Conservation (phyloP, 2,797 vertebrate species). For the Pseudomugil tenellus region DNA sequence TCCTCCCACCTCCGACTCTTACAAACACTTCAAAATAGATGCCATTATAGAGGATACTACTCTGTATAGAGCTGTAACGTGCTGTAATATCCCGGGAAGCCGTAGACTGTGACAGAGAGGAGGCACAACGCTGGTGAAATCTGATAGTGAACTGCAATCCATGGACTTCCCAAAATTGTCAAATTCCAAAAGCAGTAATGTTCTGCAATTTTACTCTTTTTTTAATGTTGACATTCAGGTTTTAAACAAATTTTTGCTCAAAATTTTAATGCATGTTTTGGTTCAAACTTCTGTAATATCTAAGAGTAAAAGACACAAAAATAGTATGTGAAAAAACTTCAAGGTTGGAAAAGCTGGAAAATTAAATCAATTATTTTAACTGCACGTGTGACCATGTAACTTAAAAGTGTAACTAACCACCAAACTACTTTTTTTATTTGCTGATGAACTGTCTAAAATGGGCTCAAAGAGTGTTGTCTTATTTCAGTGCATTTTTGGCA, state of each 20-base stretch:
- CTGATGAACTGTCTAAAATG: no score
- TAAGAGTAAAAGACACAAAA: no score
- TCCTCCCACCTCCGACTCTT: constrained; percentile 8
- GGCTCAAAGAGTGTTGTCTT: no score
- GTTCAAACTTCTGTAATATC: not conserved
- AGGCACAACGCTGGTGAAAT: not conserved
- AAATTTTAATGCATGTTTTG: not conserved
- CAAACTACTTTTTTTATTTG: no score
- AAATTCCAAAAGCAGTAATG: not conserved
- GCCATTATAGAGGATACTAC: constrained; percentile 31
- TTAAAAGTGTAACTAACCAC: no score
- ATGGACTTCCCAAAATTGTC: not conserved
- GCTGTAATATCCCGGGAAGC: not conserved
- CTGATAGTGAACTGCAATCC: not conserved
- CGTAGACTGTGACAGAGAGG: constrained; percentile 11
- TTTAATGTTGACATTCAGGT: no score
- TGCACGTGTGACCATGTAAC: constrained; percentile 11
- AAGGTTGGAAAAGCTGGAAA: not conserved
- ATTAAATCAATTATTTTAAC: not conserved
- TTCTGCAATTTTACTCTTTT: not conserved
- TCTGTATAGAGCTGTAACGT: constrained; percentile 10
- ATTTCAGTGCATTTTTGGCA: no score
- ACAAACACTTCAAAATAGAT: constrained; percentile 68
- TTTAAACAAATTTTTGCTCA: not conserved
- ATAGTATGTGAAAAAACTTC: no score